Conservation (phyloP, 1,140 invertebrate species). For the Aethina tumida region DNA sequence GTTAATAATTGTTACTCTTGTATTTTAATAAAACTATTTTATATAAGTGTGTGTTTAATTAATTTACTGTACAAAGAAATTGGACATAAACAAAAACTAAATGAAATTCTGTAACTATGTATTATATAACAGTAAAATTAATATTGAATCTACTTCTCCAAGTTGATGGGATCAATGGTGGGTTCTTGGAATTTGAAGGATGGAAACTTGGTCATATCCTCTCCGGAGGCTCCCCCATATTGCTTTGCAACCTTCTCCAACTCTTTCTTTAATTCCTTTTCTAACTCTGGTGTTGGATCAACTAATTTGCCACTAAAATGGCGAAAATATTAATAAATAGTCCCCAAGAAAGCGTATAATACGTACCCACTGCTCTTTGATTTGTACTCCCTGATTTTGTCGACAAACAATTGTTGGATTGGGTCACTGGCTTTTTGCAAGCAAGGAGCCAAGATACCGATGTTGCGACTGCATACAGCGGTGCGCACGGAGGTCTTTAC, state of each 20-base stretch:
- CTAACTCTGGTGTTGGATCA: constrained; percentile 64
- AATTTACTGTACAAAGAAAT: background rate
- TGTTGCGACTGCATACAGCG: constrained; percentile 47
- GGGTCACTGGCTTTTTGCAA: constrained; percentile 72
- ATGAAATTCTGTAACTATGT: background rate
- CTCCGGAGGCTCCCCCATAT: constrained; percentile 62
- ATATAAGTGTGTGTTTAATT: background rate
- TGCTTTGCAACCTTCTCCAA: constrained; percentile 69
- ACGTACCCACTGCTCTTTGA: constrained; percentile 58
- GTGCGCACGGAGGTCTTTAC: constrained; percentile 19
- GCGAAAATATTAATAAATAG: background rate
- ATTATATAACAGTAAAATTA: background rate
- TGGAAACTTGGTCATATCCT: constrained; percentile 84
- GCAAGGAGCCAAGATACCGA: constrained; percentile 55
- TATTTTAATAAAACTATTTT: constrained; percentile 2
- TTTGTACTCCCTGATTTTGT: constrained; percentile 87
- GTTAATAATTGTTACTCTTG: constrained; percentile 3
- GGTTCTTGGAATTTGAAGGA: constrained; percentile 67
- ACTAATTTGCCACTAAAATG: constrained; percentile 64
- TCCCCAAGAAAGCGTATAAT: constrained; percentile 10
- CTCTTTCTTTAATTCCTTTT: constrained; percentile 64
- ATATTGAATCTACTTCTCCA: constrained; percentile 29
- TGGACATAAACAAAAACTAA: background rate
- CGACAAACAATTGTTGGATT: constrained; percentile 87
- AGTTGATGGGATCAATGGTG: constrained; percentile 43